A percentile compares a stretch with the other conserved stretches of the same genome.
phyloP scores from a whole-genome alignment of 2,113 vertebrate genomes.

The human region GRCh38 chr2:158792501-158793000 shows the following conservation, averaged over 20 bases:
- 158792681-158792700: neutral
- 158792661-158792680: neutral
- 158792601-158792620: neutral
- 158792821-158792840: neutral
- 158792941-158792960: neutral
- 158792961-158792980: neutral
- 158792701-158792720: neutral
- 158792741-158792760: too few species aligned
- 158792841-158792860: neutral
- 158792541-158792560: neutral
- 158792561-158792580: neutral
- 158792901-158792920: neutral
- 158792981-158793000: conserved; percentile 1
- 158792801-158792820: neutral
- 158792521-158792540: neutral
- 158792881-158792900: neutral
- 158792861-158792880: neutral
- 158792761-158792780: neutral
- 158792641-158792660: neutral
- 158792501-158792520: neutral
- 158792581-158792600: neutral
- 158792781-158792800: neutral
- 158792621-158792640: neutral
- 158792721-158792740: neutral
- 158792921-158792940: neutral